Conservation (phyloP, 2,113 vertebrate genomes). For the Lasiurus borealis region DNA sequence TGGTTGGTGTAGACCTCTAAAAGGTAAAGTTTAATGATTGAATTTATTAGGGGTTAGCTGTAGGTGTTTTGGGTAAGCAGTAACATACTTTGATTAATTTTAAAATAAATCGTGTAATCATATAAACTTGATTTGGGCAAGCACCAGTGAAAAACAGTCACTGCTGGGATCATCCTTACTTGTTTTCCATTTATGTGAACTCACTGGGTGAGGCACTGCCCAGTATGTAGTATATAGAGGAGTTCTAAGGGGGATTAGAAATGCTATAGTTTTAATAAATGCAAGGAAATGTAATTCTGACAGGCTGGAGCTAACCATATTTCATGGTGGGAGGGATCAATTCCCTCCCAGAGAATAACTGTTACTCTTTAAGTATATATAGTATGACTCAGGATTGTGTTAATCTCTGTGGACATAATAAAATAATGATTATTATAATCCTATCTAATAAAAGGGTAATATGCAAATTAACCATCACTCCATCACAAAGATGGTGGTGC, state of each 20-base stretch:
- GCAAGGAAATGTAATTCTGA: neutral
- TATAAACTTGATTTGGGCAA: neutral
- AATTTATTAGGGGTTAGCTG: neutral
- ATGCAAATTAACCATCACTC: too few species aligned
- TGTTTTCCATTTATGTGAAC: neutral
- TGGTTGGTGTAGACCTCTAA: neutral
- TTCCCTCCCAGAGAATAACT: neutral
- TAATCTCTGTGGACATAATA: neutral
- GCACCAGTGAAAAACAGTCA: neutral
- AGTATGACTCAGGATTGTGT: neutral
- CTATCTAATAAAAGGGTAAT: too few species aligned
- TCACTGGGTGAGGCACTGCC: neutral
- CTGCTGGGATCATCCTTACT: neutral
- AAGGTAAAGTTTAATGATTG: neutral
- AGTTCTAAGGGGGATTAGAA: neutral
- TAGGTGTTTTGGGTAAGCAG: neutral
- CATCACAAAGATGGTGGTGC: too few species aligned
- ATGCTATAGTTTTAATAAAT: neutral
- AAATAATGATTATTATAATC: neutral
- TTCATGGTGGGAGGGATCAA: neutral
- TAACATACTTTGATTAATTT: constrained; percentile 21
- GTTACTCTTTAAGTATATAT: neutral
- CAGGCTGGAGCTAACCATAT: neutral
- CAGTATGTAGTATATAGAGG: neutral
- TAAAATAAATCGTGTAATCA: constrained; percentile 12